Conservation (phyloP, 1,140 invertebrate genomes). For the Zelostemma sp. region DNA sequence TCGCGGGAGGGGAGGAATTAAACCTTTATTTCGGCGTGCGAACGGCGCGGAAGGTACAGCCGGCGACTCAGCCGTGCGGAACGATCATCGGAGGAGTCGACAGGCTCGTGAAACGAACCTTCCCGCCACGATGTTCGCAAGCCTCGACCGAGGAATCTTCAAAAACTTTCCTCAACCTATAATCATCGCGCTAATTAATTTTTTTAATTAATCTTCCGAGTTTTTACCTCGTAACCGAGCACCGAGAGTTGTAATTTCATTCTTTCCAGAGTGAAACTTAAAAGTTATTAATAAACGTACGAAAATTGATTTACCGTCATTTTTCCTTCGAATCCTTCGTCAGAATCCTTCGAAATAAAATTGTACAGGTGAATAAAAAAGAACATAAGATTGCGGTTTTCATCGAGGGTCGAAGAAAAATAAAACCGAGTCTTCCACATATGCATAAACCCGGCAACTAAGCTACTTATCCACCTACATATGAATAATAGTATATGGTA, state of each 20-base stretch:
- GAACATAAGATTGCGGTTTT: too few species aligned
- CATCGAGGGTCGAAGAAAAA: slow-evolving; percentile 1
- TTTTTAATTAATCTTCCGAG: slow-evolving; percentile 2
- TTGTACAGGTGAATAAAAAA: too few species aligned
- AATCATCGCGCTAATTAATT: slow-evolving; percentile 3
- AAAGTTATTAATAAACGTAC: too few species aligned
- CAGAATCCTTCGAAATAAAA: too few species aligned
- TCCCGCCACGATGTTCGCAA: too few species aligned
- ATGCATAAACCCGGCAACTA: slow-evolving; percentile 16
- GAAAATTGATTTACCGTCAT: too few species aligned
- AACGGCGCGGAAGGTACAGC: slow-evolving; percentile 9
- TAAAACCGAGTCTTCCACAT: slow-evolving; percentile 16
- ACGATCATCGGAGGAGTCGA: slow-evolving; percentile 11
- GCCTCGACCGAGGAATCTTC: not conserved
- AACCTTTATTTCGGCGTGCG: slow-evolving; percentile 17
- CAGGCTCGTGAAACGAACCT: too few species aligned
- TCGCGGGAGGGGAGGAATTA: slow-evolving; percentile 7
- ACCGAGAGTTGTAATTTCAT: too few species aligned
- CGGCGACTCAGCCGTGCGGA: slow-evolving; percentile 6
- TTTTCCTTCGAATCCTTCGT: too few species aligned
- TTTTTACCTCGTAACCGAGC: too few species aligned
- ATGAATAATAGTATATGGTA: slow-evolving; percentile 37
- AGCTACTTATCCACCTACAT: slow-evolving; percentile 19
- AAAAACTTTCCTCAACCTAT: not conserved
- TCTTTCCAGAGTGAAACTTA: too few species aligned